Percentiles rank a stretch among this genome's conserved stretches.
These are phyloP conservation scores for Phrynocephalus guinanensis DNA, from an alignment of 2,797 vertebrate species.

Conservation along the genomic window DNA sequence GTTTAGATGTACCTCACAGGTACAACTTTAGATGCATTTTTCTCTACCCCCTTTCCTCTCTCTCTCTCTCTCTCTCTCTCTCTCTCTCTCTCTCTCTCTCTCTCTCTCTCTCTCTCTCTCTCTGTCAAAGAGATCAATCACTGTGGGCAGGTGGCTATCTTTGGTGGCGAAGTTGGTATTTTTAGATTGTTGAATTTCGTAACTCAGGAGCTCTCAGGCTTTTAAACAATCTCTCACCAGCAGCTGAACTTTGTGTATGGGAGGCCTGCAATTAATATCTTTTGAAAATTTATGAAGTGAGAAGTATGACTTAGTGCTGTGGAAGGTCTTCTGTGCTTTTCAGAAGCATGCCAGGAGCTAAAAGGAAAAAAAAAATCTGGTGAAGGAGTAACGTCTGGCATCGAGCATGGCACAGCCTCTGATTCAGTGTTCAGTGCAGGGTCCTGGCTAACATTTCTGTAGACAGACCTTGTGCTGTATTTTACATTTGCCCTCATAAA, in stretches of 20 bases:
- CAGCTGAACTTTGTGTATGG: constrained; percentile 61
- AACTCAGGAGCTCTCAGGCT: constrained; percentile 45
- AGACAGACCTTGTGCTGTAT: constrained; percentile 17
- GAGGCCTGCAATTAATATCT: constrained; percentile 50
- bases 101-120: too few relatives aligned
- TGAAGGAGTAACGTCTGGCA: constrained; percentile 45
- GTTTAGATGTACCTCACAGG: neutral
- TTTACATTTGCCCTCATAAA: constrained; percentile 51
- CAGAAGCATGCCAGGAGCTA: constrained; percentile 1
- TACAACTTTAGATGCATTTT: too few relatives aligned
- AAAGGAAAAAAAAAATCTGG: constrained; percentile 52
- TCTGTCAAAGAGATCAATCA: constrained; percentile 36
- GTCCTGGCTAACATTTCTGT: constrained; percentile 10
- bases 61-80: too few relatives aligned
- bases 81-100: neutral
- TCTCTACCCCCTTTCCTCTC: too few relatives aligned
- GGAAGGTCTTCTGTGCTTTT: constrained; percentile 51
- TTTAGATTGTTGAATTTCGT: constrained; percentile 57
- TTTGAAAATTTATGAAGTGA: constrained; percentile 58
- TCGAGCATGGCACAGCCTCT: constrained; percentile 36
- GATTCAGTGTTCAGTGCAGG: constrained; percentile 35
- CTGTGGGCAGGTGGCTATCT: constrained; percentile 38
- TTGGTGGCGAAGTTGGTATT: constrained; percentile 60
- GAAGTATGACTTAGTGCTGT: constrained; percentile 50
- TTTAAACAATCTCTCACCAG: constrained; percentile 55